Base-by-base conservation (phyloP, 1,140 invertebrate species). In the Amyelois transitella region DNA sequence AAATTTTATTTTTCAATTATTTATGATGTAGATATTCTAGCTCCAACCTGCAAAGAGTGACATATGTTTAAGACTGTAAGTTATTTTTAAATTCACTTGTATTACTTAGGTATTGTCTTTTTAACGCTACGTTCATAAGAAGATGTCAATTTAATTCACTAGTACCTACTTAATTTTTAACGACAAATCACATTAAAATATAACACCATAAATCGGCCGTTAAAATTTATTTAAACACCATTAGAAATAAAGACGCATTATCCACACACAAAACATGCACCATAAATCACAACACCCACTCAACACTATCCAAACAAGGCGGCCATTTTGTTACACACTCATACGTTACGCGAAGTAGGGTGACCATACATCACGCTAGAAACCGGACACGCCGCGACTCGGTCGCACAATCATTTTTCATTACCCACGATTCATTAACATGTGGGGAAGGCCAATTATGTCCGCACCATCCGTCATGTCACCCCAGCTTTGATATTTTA, bases 361-460 rank as follows among this genome's bases (percentile, higher is more conserved):
- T 68, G 66, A 66, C 66, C 67, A 70, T 72, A 69, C 66, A 71
- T 79, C 73, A 72, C 50, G 24, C 24, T 21, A 38, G 22, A 43
- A 45, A 25, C 62, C 62, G 73, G 61, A 73, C 66, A 62, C 55
- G 60, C 63, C 59, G 51, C 53, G 64, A 64, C 66, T 69, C 65
- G 67, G 66, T 66, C 60, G 69, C 60, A 69, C 72, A 81, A 83
- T 86, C 74, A 86, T 81, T 86, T 86, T 84, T 81, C 81, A 83
- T 86, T 81, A 83, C 73, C 54, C 65, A 69, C 78, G 81, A 81
- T 81, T 84, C 83, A 86, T 83, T 81, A 84, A 77, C 74, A 77
- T 79, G 69, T 58, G 70, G 75, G 73, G 77, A 73, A 65, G 67
- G 72, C 69, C 75, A 86, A 86, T 86, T 86, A 81, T 80, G 75